Evolutionary conservation across 2,113 vertebrate genomes (phyloP), one percentile per base, ranked within the genome.

Genomic region (Perca flavescens): DNA sequence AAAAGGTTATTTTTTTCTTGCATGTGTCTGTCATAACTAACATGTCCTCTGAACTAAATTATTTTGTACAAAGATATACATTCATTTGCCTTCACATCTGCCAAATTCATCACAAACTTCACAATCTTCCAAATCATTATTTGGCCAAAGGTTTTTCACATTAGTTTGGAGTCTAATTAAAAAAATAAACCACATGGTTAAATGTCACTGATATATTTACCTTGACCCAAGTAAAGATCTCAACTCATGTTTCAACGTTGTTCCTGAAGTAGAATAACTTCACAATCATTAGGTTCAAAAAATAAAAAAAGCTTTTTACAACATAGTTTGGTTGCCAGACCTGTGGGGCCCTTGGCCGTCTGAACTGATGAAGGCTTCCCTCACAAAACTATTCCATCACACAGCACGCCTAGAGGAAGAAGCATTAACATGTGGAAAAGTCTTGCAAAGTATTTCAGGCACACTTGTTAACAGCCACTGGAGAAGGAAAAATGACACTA

Each of bases 11-110:
- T 94, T 96, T 94, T 95, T 92, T 88, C 92, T 96, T 96, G 88
- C 89, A 94, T 87, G 85, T 94, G 85, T 94, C 91, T 94, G 93
- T 92, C 90, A 83, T 96, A 95, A 95, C 97, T 97, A 97, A 96
- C 94, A 96, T 95, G 94, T 97, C 96, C 96, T 97, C 97, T 96
- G 94, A 97, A 96, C 96, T 95, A 95, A 94, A 94, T 91, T 86
- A 92, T 43, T 96, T 94, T 97, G 96, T 96, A 95, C 96, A 96
- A 96, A 96, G 96, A 97, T 96, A 96, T 96, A 97, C 97, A 97
- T 96, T 97, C 96, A 96, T 95, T 95, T 96, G 96, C 96, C 94
- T 97, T 96, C 96, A 96, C 86, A 93, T 95, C 93, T 95, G 96
- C 94, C 94, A 96, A 93, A 93, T 93, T 93, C 74, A 93, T 91